Conservation (phyloP, 2,888 invertebrate genomes). For the Dicyrtomina minuta region DNA sequence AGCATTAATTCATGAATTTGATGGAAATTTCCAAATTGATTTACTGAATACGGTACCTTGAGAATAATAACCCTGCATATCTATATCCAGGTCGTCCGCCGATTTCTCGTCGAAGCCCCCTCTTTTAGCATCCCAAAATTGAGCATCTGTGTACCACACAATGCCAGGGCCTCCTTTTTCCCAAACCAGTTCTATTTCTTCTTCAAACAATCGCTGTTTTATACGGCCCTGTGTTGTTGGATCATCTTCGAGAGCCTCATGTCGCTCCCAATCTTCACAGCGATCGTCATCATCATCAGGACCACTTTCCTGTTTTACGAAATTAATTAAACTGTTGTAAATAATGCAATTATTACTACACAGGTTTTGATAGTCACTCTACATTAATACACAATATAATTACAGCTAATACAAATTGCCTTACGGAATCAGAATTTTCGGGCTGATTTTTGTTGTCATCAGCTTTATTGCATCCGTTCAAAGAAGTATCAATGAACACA, state of each 20-base stretch:
- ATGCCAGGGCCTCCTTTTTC: constrained; percentile 64
- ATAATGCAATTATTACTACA: not conserved
- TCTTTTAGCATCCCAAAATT: constrained; percentile 60
- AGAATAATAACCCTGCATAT: constrained; percentile 61
- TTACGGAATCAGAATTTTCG: too few relatives aligned
- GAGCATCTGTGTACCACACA: constrained; percentile 63
- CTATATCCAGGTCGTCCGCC: constrained; percentile 63
- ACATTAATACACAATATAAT: too few relatives aligned
- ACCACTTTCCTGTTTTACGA: constrained; percentile 53
- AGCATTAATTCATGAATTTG: not conserved
- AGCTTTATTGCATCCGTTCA: not conserved
- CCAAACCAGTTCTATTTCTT: constrained; percentile 60
- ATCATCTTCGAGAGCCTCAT: constrained; percentile 60
- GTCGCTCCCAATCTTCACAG: constrained; percentile 62
- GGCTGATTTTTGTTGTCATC: not conserved
- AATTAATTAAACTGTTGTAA: not conserved
- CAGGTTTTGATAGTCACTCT: not conserved
- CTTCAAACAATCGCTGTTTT: constrained; percentile 59
- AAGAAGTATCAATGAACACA: not conserved
- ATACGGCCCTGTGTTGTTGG: constrained; percentile 58
- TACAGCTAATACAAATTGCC: too few relatives aligned
- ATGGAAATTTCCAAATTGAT: not conserved
- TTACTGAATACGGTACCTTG: constrained; percentile 52
- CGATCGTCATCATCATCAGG: constrained; percentile 56
- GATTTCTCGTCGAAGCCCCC: constrained; percentile 62